These are phyloP conservation scores for Periophthalmodon schlosseri DNA, from an alignment of 2,113 vertebrate species.

Conservation along the genomic window DNA sequence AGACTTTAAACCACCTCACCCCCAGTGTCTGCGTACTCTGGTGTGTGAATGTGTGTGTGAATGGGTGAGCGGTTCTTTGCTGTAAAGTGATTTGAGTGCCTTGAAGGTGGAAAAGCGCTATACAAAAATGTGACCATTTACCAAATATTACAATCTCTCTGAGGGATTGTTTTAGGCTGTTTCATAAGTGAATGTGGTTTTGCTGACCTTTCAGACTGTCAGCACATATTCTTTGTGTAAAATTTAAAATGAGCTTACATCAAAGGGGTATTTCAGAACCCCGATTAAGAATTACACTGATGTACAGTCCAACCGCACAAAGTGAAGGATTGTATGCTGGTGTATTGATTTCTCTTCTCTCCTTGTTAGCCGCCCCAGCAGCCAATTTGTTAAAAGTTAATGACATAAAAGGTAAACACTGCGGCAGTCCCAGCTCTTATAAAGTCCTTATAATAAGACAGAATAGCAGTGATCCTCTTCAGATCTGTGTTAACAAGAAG, in stretches of 20 bases:
- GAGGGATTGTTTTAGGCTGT: slow-evolving; percentile 4
- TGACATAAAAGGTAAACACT: slow-evolving; percentile 38
- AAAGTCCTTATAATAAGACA: slow-evolving; percentile 33
- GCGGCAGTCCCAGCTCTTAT: slow-evolving; percentile 17
- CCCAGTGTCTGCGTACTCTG: no score
- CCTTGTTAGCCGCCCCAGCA: slow-evolving; percentile 31
- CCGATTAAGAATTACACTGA: slow-evolving; percentile 19
- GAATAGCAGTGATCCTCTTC: slow-evolving; percentile 27
- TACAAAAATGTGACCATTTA: no score
- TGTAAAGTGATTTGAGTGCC: no score
- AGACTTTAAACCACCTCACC: no score
- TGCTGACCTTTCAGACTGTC: slow-evolving; percentile 15
- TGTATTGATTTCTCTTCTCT: slow-evolving; percentile 47
- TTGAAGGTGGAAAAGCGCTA: no score
- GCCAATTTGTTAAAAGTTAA: slow-evolving; percentile 49
- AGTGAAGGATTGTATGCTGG: slow-evolving; percentile 19
- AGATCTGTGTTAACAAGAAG: slow-evolving; percentile 10
- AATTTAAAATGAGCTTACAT: slow-evolving; percentile 8
- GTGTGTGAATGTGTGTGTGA: no score
- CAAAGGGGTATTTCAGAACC: slow-evolving; percentile 1
- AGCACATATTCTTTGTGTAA: slow-evolving; percentile 4
- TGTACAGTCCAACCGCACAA: slow-evolving; percentile 15
- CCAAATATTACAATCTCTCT: neutral
- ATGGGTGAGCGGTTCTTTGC: no score
- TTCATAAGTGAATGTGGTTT: slow-evolving; percentile 6